These are phyloP conservation scores for Lithobates pipiens DNA, from an alignment of 2,797 vertebrate species.

Conservation along the genomic window DNA sequence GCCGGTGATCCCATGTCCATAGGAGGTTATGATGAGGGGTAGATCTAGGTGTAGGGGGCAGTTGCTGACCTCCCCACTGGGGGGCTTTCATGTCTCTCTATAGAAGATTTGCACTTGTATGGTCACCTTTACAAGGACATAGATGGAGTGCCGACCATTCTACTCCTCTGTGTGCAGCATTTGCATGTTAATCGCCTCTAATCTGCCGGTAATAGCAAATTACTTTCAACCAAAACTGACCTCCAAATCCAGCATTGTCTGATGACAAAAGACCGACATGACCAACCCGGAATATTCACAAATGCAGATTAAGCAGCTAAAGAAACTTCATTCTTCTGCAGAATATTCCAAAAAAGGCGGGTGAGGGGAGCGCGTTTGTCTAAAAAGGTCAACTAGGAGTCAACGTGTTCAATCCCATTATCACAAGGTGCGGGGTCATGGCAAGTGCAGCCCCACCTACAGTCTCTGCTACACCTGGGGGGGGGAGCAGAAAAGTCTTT, in stretches of 20 bases:
- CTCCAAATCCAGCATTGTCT: slow-evolving; percentile 1
- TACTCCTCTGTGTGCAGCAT: not conserved
- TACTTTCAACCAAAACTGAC: not conserved
- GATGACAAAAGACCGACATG: slow-evolving; percentile 9
- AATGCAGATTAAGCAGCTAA: not conserved
- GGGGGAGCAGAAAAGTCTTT: too few species aligned
- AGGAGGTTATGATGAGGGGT: too few species aligned
- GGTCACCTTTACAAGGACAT: not conserved
- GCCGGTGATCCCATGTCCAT: too few species aligned
- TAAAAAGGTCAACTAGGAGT: slow-evolving; percentile 71
- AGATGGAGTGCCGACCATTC: not conserved
- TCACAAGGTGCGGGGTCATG: slow-evolving; percentile 70
- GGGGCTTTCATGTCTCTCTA: not conserved
- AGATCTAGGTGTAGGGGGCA: too few species aligned
- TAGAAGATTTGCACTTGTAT: not conserved
- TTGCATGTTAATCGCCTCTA: slow-evolving; percentile 26
- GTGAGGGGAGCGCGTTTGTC: slow-evolving; percentile 69
- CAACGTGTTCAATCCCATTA: slow-evolving; percentile 74
- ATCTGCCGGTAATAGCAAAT: slow-evolving; percentile 22
- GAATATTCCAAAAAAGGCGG: slow-evolving; percentile 62
- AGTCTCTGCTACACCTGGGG: not conserved
- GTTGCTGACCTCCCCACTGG: too few species aligned
- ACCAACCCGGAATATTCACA: slow-evolving; percentile 32
- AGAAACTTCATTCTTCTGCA: slow-evolving; percentile 24
- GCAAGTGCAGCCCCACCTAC: slow-evolving; percentile 66